A percentile compares a stretch with the other conserved stretches of the same genome.
These are phyloP conservation scores for Oscheius sp. DNA, from an alignment of 2,888 invertebrate genomes.

Conservation along the genomic window DNA sequence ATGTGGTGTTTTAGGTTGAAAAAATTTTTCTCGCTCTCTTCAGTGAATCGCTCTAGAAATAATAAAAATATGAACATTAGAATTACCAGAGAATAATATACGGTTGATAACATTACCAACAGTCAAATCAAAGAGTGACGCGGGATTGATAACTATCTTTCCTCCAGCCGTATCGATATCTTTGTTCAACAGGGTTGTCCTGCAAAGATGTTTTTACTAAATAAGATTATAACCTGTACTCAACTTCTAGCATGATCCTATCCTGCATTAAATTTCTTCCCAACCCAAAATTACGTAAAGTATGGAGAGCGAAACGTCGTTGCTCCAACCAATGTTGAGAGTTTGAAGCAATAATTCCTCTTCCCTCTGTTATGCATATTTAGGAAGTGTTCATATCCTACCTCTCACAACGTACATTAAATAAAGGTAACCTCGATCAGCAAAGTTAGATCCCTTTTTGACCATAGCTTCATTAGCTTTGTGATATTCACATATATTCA, in stretches of 20 bases:
- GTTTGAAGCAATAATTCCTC: slow-evolving; percentile 19
- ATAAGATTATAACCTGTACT: not conserved
- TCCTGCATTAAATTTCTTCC: slow-evolving; percentile 30
- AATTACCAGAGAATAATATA: slow-evolving; percentile 11
- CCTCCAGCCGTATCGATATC: not conserved
- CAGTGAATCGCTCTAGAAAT: not conserved
- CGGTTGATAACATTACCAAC: slow-evolving; percentile 32
- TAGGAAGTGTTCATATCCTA: too few species aligned
- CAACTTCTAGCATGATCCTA: slow-evolving; percentile 17
- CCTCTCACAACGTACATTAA: not conserved
- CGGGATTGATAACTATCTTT: not conserved
- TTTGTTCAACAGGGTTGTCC: not conserved
- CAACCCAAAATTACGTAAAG: slow-evolving; percentile 23
- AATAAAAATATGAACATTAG: not conserved
- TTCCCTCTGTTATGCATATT: too few species aligned
- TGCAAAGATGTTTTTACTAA: not conserved
- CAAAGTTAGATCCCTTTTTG: slow-evolving; percentile 22
- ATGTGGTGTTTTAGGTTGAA: not conserved
- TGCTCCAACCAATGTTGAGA: slow-evolving; percentile 26
- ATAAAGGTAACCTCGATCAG: not conserved
- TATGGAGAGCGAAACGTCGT: slow-evolving; percentile 17
- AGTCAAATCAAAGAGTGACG: slow-evolving; percentile 1
- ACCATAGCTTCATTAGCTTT: not conserved
- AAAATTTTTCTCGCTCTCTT: slow-evolving; percentile 13
- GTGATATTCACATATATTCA: slow-evolving; percentile 35